phyloP scores from a whole-genome alignment of 2,888 invertebrate genomes.

The Luffia ferchaultella region DNA sequence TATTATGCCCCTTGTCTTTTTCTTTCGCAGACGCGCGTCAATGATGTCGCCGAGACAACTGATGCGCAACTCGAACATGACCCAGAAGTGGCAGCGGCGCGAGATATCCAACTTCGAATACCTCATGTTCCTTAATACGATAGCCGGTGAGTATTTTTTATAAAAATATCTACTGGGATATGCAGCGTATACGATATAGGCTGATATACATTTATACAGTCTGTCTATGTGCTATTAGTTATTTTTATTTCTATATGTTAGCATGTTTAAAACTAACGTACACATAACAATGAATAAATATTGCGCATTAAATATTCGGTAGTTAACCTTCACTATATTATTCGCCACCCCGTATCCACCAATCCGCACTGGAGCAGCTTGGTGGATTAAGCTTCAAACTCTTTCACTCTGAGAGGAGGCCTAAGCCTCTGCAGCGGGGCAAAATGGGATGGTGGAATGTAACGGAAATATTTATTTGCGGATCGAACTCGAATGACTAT shows the following conservation, averaged over 20 bases:
- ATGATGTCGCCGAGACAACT: conserved; percentile 99
- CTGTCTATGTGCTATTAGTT: not conserved
- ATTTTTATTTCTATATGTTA: not conserved
- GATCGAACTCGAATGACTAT: no score
- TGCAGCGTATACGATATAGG: not conserved
- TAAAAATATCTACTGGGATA: not conserved
- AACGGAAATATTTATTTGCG: no score
- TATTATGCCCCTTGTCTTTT: no score
- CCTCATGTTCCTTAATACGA: conserved; percentile 99
- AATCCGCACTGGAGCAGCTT: no score
- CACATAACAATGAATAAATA: not conserved
- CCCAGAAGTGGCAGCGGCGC: conserved; percentile 98
- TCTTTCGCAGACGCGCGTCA: conserved; percentile 75
- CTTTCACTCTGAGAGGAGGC: no score
- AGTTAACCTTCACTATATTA: no score
- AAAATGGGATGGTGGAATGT: no score
- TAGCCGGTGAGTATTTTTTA: conserved; percentile 79
- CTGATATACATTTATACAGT: not conserved
- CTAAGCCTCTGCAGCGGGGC: no score
- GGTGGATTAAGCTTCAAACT: no score
- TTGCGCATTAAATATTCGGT: no score
- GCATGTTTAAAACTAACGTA: not conserved
- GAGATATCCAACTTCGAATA: conserved; percentile 99
- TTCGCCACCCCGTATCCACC: no score
- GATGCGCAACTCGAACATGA: conserved; percentile 99